phyloP scores from a whole-genome alignment of 2,113 vertebrate species.

The Nanorana parkeri region DNA sequence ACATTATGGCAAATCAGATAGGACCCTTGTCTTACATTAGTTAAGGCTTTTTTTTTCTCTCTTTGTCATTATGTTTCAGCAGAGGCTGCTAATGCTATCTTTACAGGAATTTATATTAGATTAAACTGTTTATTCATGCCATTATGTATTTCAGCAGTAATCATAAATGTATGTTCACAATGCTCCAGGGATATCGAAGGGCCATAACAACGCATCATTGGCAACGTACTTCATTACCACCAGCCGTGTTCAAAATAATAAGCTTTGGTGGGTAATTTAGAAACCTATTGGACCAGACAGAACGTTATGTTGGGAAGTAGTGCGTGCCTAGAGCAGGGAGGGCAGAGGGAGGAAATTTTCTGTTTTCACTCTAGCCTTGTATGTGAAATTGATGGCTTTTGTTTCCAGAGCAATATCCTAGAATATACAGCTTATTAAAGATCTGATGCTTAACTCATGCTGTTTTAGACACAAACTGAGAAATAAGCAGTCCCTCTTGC shows the following conservation, averaged over 20 bases:
- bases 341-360: conserved; percentile 37
- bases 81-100: not conserved
- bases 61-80: conserved; percentile 13
- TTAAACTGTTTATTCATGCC: conserved; percentile 56
- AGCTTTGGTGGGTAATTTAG: conserved; percentile 65
- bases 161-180: conserved; percentile 39
- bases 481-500: not conserved
- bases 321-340: conserved; percentile 40
- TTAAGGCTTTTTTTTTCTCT: conserved; percentile 47
- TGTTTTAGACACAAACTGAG: conserved; percentile 29
- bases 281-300: conserved; percentile 62
- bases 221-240: conserved; percentile 57
- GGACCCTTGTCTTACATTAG: conserved; percentile 33
- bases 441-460: conserved; percentile 19
- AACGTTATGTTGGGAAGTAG: conserved; percentile 41
- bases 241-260: conserved; percentile 66
- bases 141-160: conserved; percentile 49
- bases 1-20: conserved; percentile 50
- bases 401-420: conserved; percentile 45
- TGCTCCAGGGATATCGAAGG: conserved; percentile 15
- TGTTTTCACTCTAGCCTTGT: not conserved
- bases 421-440: conserved; percentile 51
- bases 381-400: conserved; percentile 48
- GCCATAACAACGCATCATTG: conserved; percentile 15
- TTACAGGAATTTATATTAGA: conserved; percentile 48